Evolutionary conservation across 2,797 vertebrate species (phyloP).

Genomic region (Gallinago stenura): DNA sequence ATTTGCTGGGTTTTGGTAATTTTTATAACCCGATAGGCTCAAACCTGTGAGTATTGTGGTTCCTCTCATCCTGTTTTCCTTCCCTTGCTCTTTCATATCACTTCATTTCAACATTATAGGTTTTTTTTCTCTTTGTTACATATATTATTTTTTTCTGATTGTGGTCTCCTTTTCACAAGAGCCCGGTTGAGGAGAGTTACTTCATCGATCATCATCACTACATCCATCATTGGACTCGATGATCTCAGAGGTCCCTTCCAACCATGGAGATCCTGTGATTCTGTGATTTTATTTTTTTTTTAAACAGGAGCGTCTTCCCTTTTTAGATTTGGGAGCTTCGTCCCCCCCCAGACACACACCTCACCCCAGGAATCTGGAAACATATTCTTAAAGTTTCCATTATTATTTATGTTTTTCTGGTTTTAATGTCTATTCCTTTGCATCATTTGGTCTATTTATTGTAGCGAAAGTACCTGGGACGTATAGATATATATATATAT

Average conservation of each 20-base stretch:
- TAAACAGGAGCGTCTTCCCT: background rate
- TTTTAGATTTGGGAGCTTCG: background rate
- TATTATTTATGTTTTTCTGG: background rate
- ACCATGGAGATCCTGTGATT: too few relatives aligned
- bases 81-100: background rate
- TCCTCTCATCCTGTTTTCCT: background rate
- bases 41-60: background rate
- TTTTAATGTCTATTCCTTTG: background rate
- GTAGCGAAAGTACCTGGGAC: background rate
- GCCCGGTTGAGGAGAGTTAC: background rate
- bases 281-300: background rate
- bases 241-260: too few relatives aligned
- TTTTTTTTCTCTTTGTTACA: background rate
- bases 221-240: too few relatives aligned
- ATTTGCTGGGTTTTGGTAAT: background rate
- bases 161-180: background rate
- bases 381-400: background rate
- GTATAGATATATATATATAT: accelerated
- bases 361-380: background rate
- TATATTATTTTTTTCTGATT: background rate
- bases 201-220: too few relatives aligned
- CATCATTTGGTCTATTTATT: background rate
- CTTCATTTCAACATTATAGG: background rate
- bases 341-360: too few relatives aligned
- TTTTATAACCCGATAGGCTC: background rate